Base-by-base conservation (phyloP, 1,140 invertebrate species). In the Lanistes nyassanus region DNA sequence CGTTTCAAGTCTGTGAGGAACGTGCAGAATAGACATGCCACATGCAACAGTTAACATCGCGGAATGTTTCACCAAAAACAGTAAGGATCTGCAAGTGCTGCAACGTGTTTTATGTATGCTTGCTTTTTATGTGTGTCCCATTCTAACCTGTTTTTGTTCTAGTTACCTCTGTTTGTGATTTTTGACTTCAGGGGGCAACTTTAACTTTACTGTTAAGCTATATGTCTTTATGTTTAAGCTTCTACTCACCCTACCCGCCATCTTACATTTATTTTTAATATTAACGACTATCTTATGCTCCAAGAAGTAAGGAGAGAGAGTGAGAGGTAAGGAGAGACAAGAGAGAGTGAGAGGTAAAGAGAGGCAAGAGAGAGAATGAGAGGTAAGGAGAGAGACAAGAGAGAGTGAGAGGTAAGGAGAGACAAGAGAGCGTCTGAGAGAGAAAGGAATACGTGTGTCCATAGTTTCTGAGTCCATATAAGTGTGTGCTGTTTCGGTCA, bases 331-430 rank as follows among this genome's bases (percentile, higher is more conserved):
- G 21, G 36, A 23, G 64, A 11, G 36, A n/a, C 11, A 31, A 23
- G 36, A 39, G 64, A 66, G 36, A 39, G 36, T 39, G 36, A 66
- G 34, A 39, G 36, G 47, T 19, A 66, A n/a, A 39, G 36, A 66
- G 36, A 66, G 64, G 26, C 5, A 39, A 66, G 36, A 39, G 36
- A 39, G 64, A 66, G 64, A 39, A n/a, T 23, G 62, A 65, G 31
- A 11, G 36, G 67, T 11, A 69, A 47, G 39, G 16, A 69, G 36
- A 29, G 37, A 69, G 11, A 29, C 13, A 69, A 7, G 39, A 26
- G 23, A 47, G 23, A 23, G 47, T 4, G 34, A 9, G 34, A 36
- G 37, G 16, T 34, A 11, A 67, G 67, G 4, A 16, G 16, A 26
- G 6, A 11, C 26, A 26, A 70, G 68, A 55, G 5, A 55, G 42